phyloP scores from a whole-genome alignment of 35 echinoderm and acorn worm species.

The Ophioderma brevispina region DNA sequence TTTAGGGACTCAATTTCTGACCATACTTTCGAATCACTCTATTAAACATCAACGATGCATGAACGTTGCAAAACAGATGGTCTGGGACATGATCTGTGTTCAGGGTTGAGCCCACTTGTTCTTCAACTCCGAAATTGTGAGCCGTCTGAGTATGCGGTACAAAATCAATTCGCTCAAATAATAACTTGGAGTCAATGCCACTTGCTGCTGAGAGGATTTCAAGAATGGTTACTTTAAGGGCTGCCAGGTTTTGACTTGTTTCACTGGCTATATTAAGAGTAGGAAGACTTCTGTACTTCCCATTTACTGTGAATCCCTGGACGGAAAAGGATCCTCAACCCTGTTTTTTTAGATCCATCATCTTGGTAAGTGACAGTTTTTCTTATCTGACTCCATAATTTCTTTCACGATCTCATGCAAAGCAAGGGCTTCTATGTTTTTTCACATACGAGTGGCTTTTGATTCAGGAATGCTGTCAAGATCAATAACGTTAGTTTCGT shows the following conservation, averaged over 20 bases:
- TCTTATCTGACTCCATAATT: too few relatives aligned
- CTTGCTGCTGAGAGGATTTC: background rate
- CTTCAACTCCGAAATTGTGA: constrained; percentile 17
- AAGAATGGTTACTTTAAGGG: background rate
- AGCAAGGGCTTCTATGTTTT: too few relatives aligned
- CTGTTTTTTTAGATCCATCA: too few relatives aligned
- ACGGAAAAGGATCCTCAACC: too few relatives aligned
- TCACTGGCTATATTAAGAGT: background rate
- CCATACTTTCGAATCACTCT: constrained; percentile 20
- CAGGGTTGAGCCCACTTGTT: background rate
- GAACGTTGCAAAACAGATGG: constrained; percentile 37
- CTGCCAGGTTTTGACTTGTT: background rate
- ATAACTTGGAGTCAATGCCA: background rate
- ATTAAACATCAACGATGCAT: constrained; percentile 18
- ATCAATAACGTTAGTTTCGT: too few relatives aligned
- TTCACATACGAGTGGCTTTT: too few relatives aligned
- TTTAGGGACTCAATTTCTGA: constrained; percentile 11
- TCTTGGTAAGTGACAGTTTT: too few relatives aligned
- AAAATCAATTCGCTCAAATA: constrained; percentile 25
- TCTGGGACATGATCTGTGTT: background rate
- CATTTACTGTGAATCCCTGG: too few relatives aligned
- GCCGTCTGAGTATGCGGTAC: background rate
- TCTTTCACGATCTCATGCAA: too few relatives aligned
- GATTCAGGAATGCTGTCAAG: too few relatives aligned
- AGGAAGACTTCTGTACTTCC: too few relatives aligned